Conservation (phyloP, 2,888 invertebrate species). For the Hedychridium roseum region DNA sequence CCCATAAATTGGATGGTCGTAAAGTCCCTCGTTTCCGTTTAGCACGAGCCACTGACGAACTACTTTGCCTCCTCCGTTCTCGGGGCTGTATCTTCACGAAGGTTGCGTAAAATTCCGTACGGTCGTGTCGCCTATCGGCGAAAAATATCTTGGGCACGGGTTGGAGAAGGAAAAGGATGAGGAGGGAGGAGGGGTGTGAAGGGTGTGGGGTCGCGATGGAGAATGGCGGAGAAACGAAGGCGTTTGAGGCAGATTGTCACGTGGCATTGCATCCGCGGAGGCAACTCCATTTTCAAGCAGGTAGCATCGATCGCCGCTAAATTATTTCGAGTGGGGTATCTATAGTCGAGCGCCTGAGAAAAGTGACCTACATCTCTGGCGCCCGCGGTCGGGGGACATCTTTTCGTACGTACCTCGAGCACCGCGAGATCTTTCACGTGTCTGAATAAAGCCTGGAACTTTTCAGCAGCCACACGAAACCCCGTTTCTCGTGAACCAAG, state of each 20-base stretch:
- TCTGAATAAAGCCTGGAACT: neutral
- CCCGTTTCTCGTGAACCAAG: no score
- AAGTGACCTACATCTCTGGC: conserved; percentile 57
- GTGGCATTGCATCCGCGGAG: conserved; percentile 34
- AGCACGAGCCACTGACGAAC: no score
- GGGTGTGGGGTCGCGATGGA: neutral
- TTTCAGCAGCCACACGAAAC: no score
- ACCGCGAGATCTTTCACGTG: neutral
- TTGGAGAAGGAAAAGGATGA: no score
- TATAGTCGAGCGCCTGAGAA: conserved; percentile 51
- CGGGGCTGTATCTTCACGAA: no score
- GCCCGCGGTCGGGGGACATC: conserved; percentile 15
- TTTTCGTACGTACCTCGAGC: conserved; percentile 2
- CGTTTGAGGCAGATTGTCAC: conserved; percentile 25
- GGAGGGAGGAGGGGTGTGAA: no score
- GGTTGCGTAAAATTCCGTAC: no score
- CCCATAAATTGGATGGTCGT: no score
- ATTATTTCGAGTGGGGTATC: conserved; percentile 61
- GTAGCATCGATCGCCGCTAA: conserved; percentile 61
- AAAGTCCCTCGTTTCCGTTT: no score
- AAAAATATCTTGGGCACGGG: no score
- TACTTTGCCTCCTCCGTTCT: no score
- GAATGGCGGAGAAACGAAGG: neutral
- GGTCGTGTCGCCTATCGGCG: no score
- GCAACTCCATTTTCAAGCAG: conserved; percentile 55